Conservation (phyloP, 1,140 invertebrate genomes). For the roundworm (Caenorhabditis elegans) region DNA sequence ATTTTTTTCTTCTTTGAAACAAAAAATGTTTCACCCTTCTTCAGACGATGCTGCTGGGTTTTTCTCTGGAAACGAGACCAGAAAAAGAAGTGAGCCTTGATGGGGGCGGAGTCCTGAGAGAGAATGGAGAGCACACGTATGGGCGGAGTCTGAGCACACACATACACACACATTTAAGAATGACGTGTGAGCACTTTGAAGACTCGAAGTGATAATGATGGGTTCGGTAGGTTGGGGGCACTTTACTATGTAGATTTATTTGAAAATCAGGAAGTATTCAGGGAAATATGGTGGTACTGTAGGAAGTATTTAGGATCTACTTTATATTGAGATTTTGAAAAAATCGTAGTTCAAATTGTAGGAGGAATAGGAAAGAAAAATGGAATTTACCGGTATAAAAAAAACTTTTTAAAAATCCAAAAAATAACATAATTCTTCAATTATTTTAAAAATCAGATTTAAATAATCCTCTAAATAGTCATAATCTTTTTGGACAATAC, state of each 20-base stretch:
- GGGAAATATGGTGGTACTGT: too few species aligned
- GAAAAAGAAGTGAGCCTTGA: neutral
- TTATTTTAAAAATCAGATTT: too few species aligned
- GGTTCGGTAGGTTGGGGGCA: neutral
- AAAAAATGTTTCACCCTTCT: neutral
- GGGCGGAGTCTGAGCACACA: constrained; percentile 2
- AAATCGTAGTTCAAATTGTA: too few species aligned
- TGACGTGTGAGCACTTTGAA: constrained; percentile 1
- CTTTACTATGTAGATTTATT: neutral
- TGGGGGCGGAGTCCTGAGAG: neutral
- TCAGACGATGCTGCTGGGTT: neutral
- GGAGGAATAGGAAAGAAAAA: too few species aligned
- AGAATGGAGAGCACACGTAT: neutral
- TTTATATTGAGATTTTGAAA: too few species aligned
- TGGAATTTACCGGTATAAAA: too few species aligned
- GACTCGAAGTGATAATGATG: neutral
- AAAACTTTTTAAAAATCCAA: too few species aligned
- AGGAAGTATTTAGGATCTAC: too few species aligned
- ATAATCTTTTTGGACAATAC: too few species aligned
- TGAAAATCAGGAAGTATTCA: neutral
- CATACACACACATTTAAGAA: neutral
- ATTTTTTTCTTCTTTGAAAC: neutral
- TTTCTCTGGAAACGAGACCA: constrained; percentile 29
- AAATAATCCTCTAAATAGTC: too few species aligned
- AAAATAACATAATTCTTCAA: too few species aligned